Percentiles rank a stretch among this genome's conserved stretches.
Evolutionary conservation across 2,113 vertebrate genomes (phyloP).

Genomic region (Carassius carassius): DNA sequence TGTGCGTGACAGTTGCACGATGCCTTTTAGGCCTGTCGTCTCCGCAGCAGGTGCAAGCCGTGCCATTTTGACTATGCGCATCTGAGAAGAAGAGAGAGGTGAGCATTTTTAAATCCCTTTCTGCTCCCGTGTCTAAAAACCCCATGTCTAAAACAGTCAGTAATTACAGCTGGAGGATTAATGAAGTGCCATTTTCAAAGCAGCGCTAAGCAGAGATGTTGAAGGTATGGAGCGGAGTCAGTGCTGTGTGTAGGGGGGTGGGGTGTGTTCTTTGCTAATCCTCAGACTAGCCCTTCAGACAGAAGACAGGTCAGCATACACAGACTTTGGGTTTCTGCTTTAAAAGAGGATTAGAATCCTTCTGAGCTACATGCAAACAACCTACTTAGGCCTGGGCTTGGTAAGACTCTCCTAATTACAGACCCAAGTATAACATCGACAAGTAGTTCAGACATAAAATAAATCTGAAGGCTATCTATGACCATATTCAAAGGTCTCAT

Average conservation of each 20-base stretch:
- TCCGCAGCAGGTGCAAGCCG: slow-evolving; percentile 41
- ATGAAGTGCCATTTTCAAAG: slow-evolving; percentile 43
- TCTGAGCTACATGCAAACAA: slow-evolving; percentile 59
- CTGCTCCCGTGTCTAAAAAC: slow-evolving; percentile 23
- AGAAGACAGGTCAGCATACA: slow-evolving; percentile 69
- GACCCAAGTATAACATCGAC: neutral
- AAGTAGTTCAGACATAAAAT: neutral
- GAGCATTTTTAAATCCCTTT: slow-evolving; percentile 22
- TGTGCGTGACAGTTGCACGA: slow-evolving; percentile 16
- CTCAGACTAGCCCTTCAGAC: slow-evolving; percentile 50
- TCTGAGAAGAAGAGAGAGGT: slow-evolving; percentile 21
- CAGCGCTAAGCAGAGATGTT: slow-evolving; percentile 37
- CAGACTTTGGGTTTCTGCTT: slow-evolving; percentile 74
- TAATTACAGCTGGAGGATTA: slow-evolving; percentile 43
- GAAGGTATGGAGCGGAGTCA: slow-evolving; percentile 11
- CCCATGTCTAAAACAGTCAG: slow-evolving; percentile 43
- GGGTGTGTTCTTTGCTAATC: slow-evolving; percentile 48
- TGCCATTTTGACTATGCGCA: neutral
- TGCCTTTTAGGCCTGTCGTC: slow-evolving; percentile 16
- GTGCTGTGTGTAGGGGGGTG: slow-evolving; percentile 32
- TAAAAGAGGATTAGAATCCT: slow-evolving; percentile 72
- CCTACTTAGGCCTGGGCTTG: slow-evolving; percentile 26
- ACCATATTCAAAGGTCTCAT: neutral
- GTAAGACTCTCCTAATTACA: slow-evolving; percentile 41
- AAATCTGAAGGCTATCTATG: neutral